phyloP scores from a whole-genome alignment of 2,797 vertebrate species.

The Pterois miles region DNA sequence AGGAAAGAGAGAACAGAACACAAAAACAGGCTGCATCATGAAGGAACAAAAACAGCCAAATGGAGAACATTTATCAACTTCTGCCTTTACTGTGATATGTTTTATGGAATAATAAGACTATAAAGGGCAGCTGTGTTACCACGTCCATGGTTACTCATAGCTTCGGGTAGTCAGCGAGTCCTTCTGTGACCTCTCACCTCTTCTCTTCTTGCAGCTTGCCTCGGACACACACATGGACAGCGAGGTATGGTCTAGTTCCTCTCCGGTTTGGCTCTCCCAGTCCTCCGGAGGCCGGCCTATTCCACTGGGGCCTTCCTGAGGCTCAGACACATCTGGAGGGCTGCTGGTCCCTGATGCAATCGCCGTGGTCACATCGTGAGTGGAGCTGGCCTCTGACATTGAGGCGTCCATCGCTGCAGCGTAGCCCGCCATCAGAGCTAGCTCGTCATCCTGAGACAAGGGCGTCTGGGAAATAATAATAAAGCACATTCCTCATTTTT shows the following conservation, averaged over 20 bases:
- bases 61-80: slow-evolving; percentile 8
- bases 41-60: slow-evolving; percentile 33
- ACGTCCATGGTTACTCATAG: not conserved
- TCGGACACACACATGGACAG: slow-evolving; percentile 91
- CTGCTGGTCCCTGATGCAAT: slow-evolving; percentile 53
- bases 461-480: slow-evolving; percentile 75
- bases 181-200: slow-evolving; percentile 81
- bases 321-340: slow-evolving; percentile 53
- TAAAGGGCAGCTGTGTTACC: not conserved
- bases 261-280: slow-evolving; percentile 84
- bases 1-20: slow-evolving; percentile 56
- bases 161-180: not conserved
- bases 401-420: slow-evolving; percentile 92
- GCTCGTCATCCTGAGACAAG: slow-evolving; percentile 91
- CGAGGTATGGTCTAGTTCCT: slow-evolving; percentile 85
- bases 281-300: slow-evolving; percentile 66
- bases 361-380: slow-evolving; percentile 53
- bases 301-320: slow-evolving; percentile 68
- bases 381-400: slow-evolving; percentile 74
- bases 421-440: slow-evolving; percentile 91
- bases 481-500: not conserved
- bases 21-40: slow-evolving; percentile 48
- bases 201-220: slow-evolving; percentile 88
- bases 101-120: not conserved
- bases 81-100: not conserved